Percentiles rank a stretch among this genome's conserved stretches.
These are phyloP conservation scores for Lanius ludovicianus DNA, from an alignment of 2,113 vertebrate genomes.

Conservation along the genomic window DNA sequence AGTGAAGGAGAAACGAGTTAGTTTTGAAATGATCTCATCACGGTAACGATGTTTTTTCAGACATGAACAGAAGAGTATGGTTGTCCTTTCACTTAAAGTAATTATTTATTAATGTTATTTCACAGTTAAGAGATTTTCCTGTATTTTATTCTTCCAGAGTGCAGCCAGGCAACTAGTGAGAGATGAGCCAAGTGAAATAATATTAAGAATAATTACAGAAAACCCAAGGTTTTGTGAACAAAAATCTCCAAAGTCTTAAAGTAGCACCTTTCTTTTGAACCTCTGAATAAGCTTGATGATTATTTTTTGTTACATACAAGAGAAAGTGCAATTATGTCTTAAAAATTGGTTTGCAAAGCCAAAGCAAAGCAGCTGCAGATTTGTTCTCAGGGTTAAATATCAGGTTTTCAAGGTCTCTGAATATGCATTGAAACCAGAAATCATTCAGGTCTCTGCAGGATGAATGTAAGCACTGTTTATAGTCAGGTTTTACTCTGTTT, in stretches of 20 bases:
- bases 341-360: constrained; percentile 35
- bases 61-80: neutral
- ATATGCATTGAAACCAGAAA: neutral
- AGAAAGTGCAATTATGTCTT: constrained; percentile 67
- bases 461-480: neutral
- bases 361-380: constrained; percentile 1
- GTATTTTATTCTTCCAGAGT: neutral
- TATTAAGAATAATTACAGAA: neutral
- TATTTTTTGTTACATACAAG: constrained; percentile 11
- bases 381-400: constrained; percentile 54
- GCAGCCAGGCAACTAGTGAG: neutral
- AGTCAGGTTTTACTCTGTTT: neutral
- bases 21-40: neutral
- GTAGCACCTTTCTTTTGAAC: constrained; percentile 38
- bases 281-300: constrained; percentile 6
- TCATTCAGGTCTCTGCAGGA: neutral
- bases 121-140: neutral
- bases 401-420: constrained; percentile 19
- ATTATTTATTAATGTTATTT: constrained; percentile 44
- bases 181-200: constrained; percentile 44
- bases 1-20: constrained; percentile 15
- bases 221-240: constrained; percentile 26
- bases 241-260: constrained; percentile 63
- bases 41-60: neutral
- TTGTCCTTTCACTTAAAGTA: neutral